Evolutionary conservation across 2,113 vertebrate genomes (phyloP), one percentile per base, ranked within the genome.

Genomic region (Cercocebus atys): DNA sequence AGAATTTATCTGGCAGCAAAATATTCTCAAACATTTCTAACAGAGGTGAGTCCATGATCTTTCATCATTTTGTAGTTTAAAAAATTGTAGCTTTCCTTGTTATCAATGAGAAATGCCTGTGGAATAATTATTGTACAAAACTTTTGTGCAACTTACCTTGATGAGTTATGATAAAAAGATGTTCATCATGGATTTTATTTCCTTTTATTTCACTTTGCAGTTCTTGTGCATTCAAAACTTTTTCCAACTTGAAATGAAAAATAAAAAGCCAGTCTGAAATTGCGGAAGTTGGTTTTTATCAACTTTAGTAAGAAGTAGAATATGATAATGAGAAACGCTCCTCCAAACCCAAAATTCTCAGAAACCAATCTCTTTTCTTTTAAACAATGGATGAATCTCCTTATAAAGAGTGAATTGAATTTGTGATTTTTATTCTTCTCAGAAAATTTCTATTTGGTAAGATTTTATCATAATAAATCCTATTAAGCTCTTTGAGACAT

Each of bases 151-250:
- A 16, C 97, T 98, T 98, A 99, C 99, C 99, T 99, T 99, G 99
- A 98, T 99, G 99, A 0, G 99, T 99, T 97, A 99, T 99, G 45
- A 99, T 99, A 97, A 99, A 99, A 96, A 99, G 99, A 93, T 99
- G 99, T 68, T 99, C 99, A 85, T 99, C 99, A 0, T 99, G 99
- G 96, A 99, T 99, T 98, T 99, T 99, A 75, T 99, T 99, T 52
- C 99, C 99, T 93, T 99, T 99, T 83, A 99, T 94, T 98, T 99
- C 99, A 98, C 99, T 99, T 97, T 99, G 99, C 95, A 99, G 98
- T 85, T 99, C 99, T 98, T 99, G 99, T 30, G 99, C 99, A 76
- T 99, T 98, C 97, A 99, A 68, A 93, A 99, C 97, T 98, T 99
- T 99, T 93, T 99, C 98, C 84, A 99, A 98, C 99, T 99, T 98